These are phyloP conservation scores for Hybos culiciformis DNA, from an alignment of 2,888 invertebrate genomes.

Conservation along the genomic window DNA sequence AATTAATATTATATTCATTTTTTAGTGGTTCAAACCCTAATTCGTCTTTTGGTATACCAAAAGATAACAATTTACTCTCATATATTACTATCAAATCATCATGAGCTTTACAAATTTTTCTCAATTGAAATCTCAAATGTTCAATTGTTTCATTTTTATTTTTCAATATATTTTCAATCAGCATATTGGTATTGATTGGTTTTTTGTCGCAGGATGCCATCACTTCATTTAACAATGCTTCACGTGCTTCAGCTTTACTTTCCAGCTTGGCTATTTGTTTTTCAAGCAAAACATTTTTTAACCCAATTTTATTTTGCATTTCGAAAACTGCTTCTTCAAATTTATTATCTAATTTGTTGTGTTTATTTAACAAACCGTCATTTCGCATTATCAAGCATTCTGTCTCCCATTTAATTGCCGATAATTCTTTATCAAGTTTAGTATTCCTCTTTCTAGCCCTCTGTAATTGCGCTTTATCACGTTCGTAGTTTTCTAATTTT, in stretches of 20 bases:
- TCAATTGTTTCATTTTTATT: slow-evolving; percentile 69
- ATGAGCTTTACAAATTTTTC: slow-evolving; percentile 68
- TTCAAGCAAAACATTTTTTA: slow-evolving; percentile 67
- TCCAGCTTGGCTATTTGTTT: slow-evolving; percentile 53
- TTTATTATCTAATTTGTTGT: slow-evolving; percentile 61
- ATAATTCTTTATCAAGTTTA: slow-evolving; percentile 40
- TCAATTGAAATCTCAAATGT: slow-evolving; percentile 70
- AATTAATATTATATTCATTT: slow-evolving; percentile 37
- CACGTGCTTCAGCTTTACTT: slow-evolving; percentile 52
- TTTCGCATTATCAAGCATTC: slow-evolving; percentile 63
- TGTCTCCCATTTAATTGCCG: slow-evolving; percentile 47
- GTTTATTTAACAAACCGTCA: slow-evolving; percentile 59
- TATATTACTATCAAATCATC: slow-evolving; percentile 70
- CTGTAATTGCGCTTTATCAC: slow-evolving; percentile 62
- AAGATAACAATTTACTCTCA: slow-evolving; percentile 61
- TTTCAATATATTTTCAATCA: slow-evolving; percentile 55
- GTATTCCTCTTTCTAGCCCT: slow-evolving; percentile 29
- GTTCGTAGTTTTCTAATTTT: slow-evolving; percentile 70
- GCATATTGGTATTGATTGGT: slow-evolving; percentile 37
- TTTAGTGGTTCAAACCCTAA: slow-evolving; percentile 63
- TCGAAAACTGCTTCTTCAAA: slow-evolving; percentile 76
- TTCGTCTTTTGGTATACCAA: slow-evolving; percentile 65
- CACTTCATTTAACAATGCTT: slow-evolving; percentile 53
- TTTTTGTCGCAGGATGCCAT: slow-evolving; percentile 42
- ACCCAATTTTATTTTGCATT: slow-evolving; percentile 70